Conservation (phyloP, 2,888 invertebrate genomes). For the Proisotoma minuta region DNA sequence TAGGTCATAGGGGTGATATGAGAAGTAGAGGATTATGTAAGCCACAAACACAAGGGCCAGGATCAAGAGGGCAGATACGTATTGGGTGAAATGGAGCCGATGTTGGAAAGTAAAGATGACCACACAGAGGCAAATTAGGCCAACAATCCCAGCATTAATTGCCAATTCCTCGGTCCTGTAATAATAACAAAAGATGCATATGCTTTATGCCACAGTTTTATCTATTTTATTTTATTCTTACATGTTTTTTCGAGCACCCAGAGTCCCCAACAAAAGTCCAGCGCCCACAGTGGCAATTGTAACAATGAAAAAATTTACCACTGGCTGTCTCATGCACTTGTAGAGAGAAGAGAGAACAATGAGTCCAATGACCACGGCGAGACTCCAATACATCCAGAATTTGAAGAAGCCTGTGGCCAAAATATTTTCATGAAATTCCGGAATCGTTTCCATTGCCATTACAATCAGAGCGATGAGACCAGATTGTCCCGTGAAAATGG, state of each 20-base stretch:
- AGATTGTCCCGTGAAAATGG: constrained; percentile 2
- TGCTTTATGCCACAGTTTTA: neutral
- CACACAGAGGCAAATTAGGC: neutral
- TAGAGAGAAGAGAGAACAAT: neutral
- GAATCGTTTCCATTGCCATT: too few species aligned
- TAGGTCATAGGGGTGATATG: neutral
- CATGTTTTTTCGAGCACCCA: neutral
- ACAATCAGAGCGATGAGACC: neutral
- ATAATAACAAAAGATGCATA: neutral
- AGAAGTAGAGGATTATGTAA: neutral
- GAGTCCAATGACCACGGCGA: neutral
- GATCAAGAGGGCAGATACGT: neutral
- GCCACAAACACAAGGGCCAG: neutral
- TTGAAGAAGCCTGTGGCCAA: too few species aligned
- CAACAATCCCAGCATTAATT: neutral
- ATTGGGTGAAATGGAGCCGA: neutral
- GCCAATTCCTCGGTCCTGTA: neutral
- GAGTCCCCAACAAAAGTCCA: neutral
- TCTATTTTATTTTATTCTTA: neutral
- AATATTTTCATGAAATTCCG: too few species aligned
- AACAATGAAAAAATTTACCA: neutral
- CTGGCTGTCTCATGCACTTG: neutral
- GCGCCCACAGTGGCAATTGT: neutral
- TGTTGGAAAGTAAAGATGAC: neutral
- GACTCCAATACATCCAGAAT: neutral